These are phyloP conservation scores for Gallirallus australis DNA, from an alignment of 2,797 vertebrate species.

Conservation along the genomic window DNA sequence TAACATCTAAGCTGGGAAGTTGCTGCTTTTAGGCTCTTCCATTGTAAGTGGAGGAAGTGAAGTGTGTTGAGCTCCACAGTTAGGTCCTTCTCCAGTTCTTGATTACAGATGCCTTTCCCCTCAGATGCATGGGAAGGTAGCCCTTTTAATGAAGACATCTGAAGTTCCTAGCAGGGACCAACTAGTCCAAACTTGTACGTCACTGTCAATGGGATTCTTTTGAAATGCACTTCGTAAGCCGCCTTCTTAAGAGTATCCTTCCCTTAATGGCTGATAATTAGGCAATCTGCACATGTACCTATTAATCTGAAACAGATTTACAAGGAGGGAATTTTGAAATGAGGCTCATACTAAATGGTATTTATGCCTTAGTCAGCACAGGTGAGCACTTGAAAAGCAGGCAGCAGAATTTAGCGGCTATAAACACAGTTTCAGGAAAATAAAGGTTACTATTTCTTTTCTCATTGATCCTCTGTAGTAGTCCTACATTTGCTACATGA, in stretches of 20 bases:
- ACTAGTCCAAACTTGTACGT: constrained; percentile 2
- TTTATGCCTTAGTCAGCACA: background rate
- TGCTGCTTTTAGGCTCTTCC: background rate
- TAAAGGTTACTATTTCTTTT: constrained; percentile 9
- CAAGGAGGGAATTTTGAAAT: constrained; percentile 27
- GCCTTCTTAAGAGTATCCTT: background rate
- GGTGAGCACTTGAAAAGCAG: constrained; percentile 1
- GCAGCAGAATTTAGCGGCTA: background rate
- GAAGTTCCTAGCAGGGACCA: background rate
- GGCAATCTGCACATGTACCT: background rate
- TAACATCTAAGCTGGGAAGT: background rate
- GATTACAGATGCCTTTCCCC: background rate
- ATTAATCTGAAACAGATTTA: constrained; percentile 28
- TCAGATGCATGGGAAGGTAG: background rate
- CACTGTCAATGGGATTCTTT: background rate
- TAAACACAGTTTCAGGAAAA: background rate
- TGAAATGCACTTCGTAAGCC: background rate
- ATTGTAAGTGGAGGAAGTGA: background rate
- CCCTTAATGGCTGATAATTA: background rate
- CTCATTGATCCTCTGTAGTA: background rate
- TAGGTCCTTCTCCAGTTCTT: background rate
- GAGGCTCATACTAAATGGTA: background rate
- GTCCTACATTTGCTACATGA: constrained; percentile 37
- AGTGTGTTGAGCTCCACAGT: background rate
- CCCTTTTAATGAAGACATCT: background rate